Evolutionary conservation across 2,797 vertebrate species (phyloP).

Genomic region (Morus bassanus): DNA sequence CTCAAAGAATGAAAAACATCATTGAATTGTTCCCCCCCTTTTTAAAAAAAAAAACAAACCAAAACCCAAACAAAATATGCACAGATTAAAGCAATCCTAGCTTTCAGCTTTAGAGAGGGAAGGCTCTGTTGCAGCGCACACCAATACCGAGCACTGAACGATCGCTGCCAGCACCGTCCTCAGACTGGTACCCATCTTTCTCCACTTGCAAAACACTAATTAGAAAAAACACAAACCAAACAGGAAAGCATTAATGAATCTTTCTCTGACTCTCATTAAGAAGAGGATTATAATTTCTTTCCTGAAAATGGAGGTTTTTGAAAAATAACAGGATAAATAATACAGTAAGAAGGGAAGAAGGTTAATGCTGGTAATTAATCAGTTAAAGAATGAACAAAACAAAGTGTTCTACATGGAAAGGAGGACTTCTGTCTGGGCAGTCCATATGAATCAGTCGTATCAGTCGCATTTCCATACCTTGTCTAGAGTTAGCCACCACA

Average conservation of each 20-base stretch:
- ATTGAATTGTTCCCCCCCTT: background rate
- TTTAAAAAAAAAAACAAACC: no score
- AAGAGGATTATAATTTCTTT: background rate
- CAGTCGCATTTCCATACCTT: background rate
- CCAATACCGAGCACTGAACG: fast-evolving
- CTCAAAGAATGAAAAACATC: background rate
- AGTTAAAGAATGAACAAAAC: background rate
- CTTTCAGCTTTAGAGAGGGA: background rate
- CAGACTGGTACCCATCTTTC: fast-evolving
- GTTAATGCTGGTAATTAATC: background rate
- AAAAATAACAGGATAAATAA: background rate
- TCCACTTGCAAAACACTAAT: background rate
- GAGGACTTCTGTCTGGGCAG: background rate
- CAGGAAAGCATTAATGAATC: background rate
- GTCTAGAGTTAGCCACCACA: background rate
- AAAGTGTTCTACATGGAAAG: background rate
- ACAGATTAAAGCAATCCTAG: background rate
- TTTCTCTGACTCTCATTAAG: background rate
- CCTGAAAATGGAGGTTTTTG: background rate
- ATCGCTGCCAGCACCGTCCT: background rate
- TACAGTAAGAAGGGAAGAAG: background rate
- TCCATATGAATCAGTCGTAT: fast-evolving
- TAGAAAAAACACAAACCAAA: background rate
- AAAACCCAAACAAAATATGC: background rate
- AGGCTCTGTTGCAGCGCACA: background rate